Conservation (phyloP, 2,797 vertebrate genomes). For the Silurus lanzhouensis region DNA sequence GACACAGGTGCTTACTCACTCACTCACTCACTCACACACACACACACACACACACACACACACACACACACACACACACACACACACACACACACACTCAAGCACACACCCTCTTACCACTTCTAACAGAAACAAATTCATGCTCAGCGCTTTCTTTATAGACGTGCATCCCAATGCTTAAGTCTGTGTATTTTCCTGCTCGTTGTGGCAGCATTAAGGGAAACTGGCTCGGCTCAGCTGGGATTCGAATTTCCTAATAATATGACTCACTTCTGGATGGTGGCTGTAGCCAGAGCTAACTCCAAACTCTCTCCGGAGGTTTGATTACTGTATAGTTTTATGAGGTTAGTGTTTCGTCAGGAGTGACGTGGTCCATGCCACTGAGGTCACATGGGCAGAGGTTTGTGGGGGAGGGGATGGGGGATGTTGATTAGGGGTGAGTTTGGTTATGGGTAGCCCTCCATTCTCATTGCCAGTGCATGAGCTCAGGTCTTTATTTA, state of each 20-base stretch:
- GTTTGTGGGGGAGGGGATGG: constrained; percentile 45
- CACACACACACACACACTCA: not conserved
- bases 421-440: constrained; percentile 51
- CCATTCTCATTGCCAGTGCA: constrained; percentile 61
- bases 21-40: not conserved
- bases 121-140: constrained; percentile 28
- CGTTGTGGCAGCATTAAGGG: constrained; percentile 29
- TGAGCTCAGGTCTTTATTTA: constrained; percentile 71
- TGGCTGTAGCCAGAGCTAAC: constrained; percentile 50
- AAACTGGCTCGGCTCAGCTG: constrained; percentile 21
- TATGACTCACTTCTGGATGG: constrained; percentile 44
- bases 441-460: constrained; percentile 38
- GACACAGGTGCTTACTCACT: constrained; percentile 28
- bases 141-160: constrained; percentile 4
- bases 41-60: constrained; percentile 17
- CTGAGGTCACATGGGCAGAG: constrained; percentile 66
- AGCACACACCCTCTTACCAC: constrained; percentile 20
- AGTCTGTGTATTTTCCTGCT: constrained; percentile 23
- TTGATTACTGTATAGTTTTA: constrained; percentile 65
- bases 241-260: constrained; percentile 35
- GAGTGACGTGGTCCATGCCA: constrained; percentile 66
- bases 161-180: constrained; percentile 32
- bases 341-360: constrained; percentile 73
- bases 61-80: constrained; percentile 2
- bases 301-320: constrained; percentile 63